Evolutionary conservation across 2,888 invertebrate species (phyloP).

Genomic region (Hydropsyche betteni): DNA sequence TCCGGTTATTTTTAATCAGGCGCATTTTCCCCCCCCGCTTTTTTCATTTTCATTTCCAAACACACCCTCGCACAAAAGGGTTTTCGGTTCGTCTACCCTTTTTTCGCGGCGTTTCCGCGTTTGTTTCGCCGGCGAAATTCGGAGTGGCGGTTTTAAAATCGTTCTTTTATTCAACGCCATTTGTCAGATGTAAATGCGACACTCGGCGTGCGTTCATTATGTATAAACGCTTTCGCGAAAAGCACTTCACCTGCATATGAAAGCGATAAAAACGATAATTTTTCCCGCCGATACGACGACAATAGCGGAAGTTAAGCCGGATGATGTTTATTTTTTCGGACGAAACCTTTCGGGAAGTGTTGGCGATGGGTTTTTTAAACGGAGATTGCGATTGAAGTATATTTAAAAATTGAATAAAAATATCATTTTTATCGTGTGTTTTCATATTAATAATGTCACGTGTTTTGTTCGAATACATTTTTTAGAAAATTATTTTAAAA

Average conservation of each 20-base stretch:
- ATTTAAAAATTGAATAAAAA: background rate
- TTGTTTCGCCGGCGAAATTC: slow-evolving; percentile 10
- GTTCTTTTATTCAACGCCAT: slow-evolving; percentile 12
- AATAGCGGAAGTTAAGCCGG: background rate
- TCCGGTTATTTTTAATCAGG: slow-evolving; percentile 37
- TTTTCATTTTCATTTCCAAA: background rate
- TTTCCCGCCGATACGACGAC: background rate
- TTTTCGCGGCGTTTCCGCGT: background rate
- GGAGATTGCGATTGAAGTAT: too few relatives aligned
- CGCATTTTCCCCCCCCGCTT: background rate
- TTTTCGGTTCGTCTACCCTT: background rate
- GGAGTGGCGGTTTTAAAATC: slow-evolving; percentile 13
- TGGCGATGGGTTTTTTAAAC: too few relatives aligned
- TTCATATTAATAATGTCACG: background rate
- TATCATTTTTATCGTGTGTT: background rate
- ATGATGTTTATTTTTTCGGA: background rate
- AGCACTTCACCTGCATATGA: too few relatives aligned
- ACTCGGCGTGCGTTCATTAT: slow-evolving; percentile 1
- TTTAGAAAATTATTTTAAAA: too few relatives aligned
- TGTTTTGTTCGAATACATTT: background rate
- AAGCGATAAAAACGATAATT: too few relatives aligned
- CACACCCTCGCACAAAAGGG: background rate
- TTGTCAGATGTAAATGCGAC: slow-evolving; percentile 10
- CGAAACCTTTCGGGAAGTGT: too few relatives aligned
- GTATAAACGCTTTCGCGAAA: too few relatives aligned